Evolutionary conservation across 2,888 invertebrate genomes (phyloP), one percentile per base, ranked within the genome.

Genomic region (Dicyrtomina minuta): DNA sequence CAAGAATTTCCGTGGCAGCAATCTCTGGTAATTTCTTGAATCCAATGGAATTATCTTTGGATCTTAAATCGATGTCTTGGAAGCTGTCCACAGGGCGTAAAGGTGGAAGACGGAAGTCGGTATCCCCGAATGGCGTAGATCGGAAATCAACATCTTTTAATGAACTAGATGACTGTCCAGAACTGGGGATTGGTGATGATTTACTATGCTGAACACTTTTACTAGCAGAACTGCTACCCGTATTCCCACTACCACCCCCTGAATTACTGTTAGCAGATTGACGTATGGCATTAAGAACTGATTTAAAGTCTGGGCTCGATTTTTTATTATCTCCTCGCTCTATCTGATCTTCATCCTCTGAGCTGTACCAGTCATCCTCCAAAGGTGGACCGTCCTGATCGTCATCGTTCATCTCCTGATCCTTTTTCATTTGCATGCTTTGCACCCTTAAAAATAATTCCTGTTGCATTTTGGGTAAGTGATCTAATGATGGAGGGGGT

Each of bases 1-100:
- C 93, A 80, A 92, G 91, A 72, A 93, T 92, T 84, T 93, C 93
- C 0, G 89, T 90, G 27, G 92, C 92, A 0, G 93, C 92, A 15
- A 89, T 92, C 39, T 90, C 88, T n/a, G 90, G 88, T 79, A 84
- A 84, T 10, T 90, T 64, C 41, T 59, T 56, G 27, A 77, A 91
- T 82, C 64, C 64, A n/a, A 44, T 64, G 8, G 46, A 65, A 41
- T 41, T 70, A 70, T 64, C 78, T 49, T 70, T 84, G 26, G 73
- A 72, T 66, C 92, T 86, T 74, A 93, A 85, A 82, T 92, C 93
- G 43, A 90, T 87, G 79, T 93, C 92, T 51, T 73, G 70, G 44
- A 74, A 74, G 27, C 62, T 71, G 10, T 75, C 67, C 12, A 68
- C 55, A 41, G 55, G 70, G 56, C 68, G 69, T 13, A 84, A 82